Evolutionary conservation across 1,140 invertebrate species (phyloP).

Genomic region (Pectinophora gossypiella): DNA sequence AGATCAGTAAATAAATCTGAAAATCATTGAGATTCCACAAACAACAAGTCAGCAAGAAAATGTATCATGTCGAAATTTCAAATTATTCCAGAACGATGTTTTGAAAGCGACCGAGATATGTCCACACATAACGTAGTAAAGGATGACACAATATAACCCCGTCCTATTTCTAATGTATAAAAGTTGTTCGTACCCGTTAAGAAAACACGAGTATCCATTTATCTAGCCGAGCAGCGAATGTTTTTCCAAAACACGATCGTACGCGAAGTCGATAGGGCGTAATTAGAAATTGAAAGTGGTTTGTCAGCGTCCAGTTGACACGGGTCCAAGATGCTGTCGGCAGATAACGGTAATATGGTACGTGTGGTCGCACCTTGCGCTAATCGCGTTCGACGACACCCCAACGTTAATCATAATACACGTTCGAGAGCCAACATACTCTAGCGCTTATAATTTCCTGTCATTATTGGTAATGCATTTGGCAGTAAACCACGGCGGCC

Average conservation of each 20-base stretch:
- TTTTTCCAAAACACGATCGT: background rate
- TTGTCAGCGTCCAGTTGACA: conserved; percentile 48
- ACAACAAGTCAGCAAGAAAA: conserved; percentile 7
- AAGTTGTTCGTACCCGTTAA: background rate
- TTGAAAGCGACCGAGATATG: conserved; percentile 38
- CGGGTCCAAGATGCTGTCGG: conserved; percentile 60
- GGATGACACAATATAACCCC: conserved; percentile 21
- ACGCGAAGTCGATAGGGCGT: background rate
- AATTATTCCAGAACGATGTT: conserved; percentile 28
- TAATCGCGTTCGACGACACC: conserved; percentile 40
- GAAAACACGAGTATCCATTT: background rate
- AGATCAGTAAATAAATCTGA: background rate
- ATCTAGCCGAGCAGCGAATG: no score
- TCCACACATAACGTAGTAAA: conserved; percentile 31
- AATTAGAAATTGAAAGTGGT: conserved; percentile 49
- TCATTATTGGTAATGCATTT: conserved; percentile 38
- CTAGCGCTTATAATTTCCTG: conserved; percentile 27
- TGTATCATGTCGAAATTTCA: conserved; percentile 23
- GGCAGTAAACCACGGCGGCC: conserved; percentile 25
- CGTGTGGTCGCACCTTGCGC: conserved; percentile 35
- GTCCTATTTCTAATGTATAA: background rate
- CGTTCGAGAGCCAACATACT: conserved; percentile 17
- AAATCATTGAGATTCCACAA: background rate
- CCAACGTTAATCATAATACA: conserved; percentile 34
- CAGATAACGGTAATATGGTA: conserved; percentile 61